Evolutionary conservation across 53 echinoderm and acorn worm genomes (phyloP).

Genomic region (Arbacia lixula): DNA sequence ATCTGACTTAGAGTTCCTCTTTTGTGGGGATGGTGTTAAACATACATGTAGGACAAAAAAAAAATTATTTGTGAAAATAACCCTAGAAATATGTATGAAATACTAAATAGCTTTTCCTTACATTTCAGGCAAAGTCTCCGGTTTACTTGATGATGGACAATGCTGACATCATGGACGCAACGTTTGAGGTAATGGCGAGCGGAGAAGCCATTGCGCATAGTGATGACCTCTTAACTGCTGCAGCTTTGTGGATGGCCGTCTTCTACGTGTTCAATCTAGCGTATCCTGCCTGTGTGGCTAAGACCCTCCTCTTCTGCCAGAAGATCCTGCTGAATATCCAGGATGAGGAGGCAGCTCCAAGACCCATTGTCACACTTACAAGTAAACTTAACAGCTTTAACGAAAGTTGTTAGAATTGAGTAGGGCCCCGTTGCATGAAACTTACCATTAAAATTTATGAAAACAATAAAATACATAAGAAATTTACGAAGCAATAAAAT

Average conservation of each 20-base stretch:
- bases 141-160: conserved; percentile 29
- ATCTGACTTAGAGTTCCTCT: not conserved
- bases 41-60: too few species aligned
- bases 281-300: conserved; percentile 34
- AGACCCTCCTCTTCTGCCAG: conserved; percentile 24
- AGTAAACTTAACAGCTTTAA: conserved; percentile 30
- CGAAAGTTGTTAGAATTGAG: conserved; percentile 16
- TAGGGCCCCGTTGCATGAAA: conserved; percentile 14
- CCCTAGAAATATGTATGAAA: conserved; percentile 31
- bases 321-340: conserved; percentile 26
- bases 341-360: conserved; percentile 27
- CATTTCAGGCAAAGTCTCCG: conserved; percentile 27
- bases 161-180: conserved; percentile 17
- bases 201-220: conserved; percentile 10
- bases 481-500: not conserved
- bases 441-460: conserved; percentile 12
- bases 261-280: conserved; percentile 6
- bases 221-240: conserved; percentile 21
- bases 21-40: conserved; percentile 24
- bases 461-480: not conserved
- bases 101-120: conserved; percentile 5
- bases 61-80: not conserved
- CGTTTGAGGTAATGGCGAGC: conserved; percentile 12
- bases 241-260: conserved; percentile 32
- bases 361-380: conserved; percentile 20